These are phyloP conservation scores for Gnathonemus echidnorhynchus DNA, from an alignment of 2,113 vertebrate genomes.

Conservation along the genomic window DNA sequence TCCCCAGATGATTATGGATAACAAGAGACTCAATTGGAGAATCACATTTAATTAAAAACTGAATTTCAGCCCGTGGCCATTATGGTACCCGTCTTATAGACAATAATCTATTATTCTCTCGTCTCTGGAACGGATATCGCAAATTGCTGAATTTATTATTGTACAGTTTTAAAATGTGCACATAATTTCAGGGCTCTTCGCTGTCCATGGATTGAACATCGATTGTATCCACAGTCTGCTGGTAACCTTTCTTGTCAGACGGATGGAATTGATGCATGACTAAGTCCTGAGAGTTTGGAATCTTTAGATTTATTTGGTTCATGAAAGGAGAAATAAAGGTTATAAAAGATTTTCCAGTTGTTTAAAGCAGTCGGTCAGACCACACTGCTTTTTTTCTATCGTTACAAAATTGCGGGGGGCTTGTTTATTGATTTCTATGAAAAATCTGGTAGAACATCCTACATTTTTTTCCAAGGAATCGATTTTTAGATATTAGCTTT, in stretches of 20 bases:
- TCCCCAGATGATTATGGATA: background rate
- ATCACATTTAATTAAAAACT: background rate
- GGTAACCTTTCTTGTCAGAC: background rate
- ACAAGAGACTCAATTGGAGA: background rate
- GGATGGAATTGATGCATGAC: background rate
- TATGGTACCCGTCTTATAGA: background rate
- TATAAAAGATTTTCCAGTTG: background rate
- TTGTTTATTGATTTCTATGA: background rate
- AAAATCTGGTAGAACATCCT: background rate
- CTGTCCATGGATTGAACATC: background rate
- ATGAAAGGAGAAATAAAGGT: background rate
- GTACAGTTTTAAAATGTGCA: background rate
- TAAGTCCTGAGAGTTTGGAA: background rate
- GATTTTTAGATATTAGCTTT: background rate
- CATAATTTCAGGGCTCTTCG: background rate
- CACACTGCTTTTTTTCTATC: background rate
- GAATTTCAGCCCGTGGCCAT: background rate
- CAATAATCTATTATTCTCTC: background rate
- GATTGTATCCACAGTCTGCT: background rate
- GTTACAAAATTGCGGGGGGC: background rate
- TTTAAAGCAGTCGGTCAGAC: background rate
- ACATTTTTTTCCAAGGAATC: background rate
- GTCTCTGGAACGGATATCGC: background rate
- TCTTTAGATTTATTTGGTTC: background rate
- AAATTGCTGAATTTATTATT: background rate